A percentile compares a stretch with the other conserved stretches of the same genome.
Evolutionary conservation across 2,113 vertebrate species (phyloP).

Genomic region (Dipodomys ordii): DNA sequence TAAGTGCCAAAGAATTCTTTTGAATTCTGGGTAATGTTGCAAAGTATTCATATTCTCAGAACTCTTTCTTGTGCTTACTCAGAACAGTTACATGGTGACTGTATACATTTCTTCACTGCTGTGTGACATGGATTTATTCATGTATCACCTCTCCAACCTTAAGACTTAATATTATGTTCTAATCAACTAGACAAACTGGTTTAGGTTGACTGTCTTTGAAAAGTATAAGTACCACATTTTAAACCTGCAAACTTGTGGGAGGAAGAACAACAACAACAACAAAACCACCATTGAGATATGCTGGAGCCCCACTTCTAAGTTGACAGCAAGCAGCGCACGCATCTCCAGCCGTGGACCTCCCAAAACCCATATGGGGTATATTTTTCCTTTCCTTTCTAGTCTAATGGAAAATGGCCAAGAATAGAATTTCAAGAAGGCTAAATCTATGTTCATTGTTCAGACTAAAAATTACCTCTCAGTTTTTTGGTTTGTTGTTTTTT

Average conservation of each 20-base stretch:
- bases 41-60: background rate
- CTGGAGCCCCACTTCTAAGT: background rate
- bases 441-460: background rate
- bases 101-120: background rate
- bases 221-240: background rate
- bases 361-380: background rate
- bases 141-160: background rate
- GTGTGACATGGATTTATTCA: background rate
- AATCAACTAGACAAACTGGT: background rate
- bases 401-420: conserved; percentile 26
- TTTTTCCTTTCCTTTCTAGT: background rate
- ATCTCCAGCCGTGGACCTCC: background rate
- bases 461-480: background rate
- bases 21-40: background rate
- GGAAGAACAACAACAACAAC: background rate
- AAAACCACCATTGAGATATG: background rate
- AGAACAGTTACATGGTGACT: background rate
- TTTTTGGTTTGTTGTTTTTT: no score
- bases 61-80: background rate
- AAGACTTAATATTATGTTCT: conserved; percentile 1
- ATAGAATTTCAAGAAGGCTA: background rate
- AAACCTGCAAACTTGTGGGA: background rate
- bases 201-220: background rate
- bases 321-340: no score
- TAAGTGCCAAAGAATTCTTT: background rate